These are phyloP conservation scores for Nibea albiflora DNA, from an alignment of 2,113 vertebrate species.

Conservation along the genomic window DNA sequence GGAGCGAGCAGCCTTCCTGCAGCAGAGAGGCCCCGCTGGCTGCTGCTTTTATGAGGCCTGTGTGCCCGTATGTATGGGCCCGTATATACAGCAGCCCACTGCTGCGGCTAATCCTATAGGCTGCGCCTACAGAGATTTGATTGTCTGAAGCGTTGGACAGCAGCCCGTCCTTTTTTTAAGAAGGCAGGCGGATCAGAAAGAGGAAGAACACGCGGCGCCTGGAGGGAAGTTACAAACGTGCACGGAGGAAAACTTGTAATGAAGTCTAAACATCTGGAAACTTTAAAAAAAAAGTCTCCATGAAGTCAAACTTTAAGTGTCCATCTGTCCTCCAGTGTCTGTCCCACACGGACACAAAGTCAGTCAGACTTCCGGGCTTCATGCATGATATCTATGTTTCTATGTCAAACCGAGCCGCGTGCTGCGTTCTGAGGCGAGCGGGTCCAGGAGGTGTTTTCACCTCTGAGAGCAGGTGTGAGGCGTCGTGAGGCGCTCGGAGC, in stretches of 20 bases:
- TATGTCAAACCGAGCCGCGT: too few species aligned
- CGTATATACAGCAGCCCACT: neutral
- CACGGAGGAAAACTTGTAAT: neutral
- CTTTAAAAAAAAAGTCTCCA: too few species aligned
- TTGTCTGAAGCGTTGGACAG: constrained; percentile 31
- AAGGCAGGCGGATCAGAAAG: constrained; percentile 7
- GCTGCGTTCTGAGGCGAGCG: too few species aligned
- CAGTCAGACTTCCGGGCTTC: too few species aligned
- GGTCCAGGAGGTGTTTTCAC: too few species aligned
- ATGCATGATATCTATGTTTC: too few species aligned
- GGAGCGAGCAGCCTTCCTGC: constrained; percentile 3
- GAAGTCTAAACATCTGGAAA: too few species aligned
- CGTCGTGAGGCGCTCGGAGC: too few species aligned
- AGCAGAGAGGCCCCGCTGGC: constrained; percentile 12
- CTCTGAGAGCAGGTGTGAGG: neutral
- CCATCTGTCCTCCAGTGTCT: too few species aligned
- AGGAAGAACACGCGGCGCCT: neutral
- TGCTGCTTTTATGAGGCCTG: constrained; percentile 20
- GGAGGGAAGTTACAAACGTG: neutral
- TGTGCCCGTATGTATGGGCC: constrained; percentile 7
- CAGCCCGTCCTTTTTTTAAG: constrained; percentile 2
- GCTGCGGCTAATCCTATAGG: too few species aligned
- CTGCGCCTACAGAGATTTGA: constrained; percentile 14
- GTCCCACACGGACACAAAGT: too few species aligned
- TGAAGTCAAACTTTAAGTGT: too few species aligned